Evolutionary conservation across 2,113 vertebrate genomes (phyloP).

Genomic region (Hydrolagus affinis): DNA sequence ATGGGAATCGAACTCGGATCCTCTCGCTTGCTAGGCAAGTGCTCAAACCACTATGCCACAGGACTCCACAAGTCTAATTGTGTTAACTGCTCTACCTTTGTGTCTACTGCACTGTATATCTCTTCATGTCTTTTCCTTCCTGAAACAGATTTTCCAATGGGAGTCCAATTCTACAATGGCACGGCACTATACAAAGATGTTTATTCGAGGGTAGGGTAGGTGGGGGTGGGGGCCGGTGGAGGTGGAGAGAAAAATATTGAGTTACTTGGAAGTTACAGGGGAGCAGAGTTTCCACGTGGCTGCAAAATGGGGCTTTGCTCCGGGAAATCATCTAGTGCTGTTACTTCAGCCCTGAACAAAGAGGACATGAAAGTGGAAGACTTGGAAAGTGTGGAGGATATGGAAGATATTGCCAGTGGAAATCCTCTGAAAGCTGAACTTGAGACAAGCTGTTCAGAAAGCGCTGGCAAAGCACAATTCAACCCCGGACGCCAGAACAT

Average conservation of each 20-base stretch:
- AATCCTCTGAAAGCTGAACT: not conserved
- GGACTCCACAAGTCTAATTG: too few species aligned
- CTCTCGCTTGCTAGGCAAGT: too few species aligned
- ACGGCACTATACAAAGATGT: not conserved
- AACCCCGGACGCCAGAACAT: not conserved
- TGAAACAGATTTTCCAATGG: conserved; percentile 7
- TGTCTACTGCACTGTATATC: too few species aligned
- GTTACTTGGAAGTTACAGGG: too few species aligned
- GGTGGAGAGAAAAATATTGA: too few species aligned
- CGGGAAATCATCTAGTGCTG: conserved; percentile 9
- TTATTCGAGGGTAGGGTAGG: not conserved
- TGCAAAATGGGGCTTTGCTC: conserved; percentile 12
- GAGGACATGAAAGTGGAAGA: not conserved
- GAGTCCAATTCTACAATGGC: not conserved
- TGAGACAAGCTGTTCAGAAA: not conserved
- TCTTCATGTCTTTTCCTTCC: not conserved
- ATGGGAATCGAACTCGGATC: too few species aligned
- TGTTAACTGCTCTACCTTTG: too few species aligned
- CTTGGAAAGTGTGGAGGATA: not conserved
- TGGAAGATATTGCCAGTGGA: not conserved
- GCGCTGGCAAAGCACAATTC: not conserved
- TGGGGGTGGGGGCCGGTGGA: too few species aligned
- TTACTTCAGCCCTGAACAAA: conserved; percentile 8
- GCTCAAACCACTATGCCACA: too few species aligned
- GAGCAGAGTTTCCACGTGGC: not conserved